Conservation (phyloP, 2,888 invertebrate species). For the Rhagophthalmus giganteus region DNA sequence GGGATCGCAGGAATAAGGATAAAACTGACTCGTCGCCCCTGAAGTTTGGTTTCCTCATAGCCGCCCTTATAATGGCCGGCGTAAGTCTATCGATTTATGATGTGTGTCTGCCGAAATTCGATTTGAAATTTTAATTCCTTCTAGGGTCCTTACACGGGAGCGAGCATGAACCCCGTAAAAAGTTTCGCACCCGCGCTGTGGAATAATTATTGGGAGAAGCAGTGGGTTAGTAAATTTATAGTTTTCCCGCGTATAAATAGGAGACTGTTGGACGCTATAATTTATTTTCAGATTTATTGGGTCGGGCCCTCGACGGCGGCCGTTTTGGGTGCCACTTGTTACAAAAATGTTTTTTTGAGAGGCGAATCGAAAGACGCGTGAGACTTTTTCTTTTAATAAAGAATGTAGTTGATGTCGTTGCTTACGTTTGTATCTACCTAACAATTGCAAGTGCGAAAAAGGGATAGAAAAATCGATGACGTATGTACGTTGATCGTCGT, state of each 20-base stretch:
- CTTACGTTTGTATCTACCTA: too few relatives aligned
- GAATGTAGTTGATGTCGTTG: too few relatives aligned
- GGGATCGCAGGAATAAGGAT: slow-evolving; percentile 68
- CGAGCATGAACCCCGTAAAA: slow-evolving; percentile 72
- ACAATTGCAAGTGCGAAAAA: too few relatives aligned
- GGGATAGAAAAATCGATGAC: too few relatives aligned
- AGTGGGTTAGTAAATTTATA: slow-evolving; percentile 61
- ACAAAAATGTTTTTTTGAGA: slow-evolving; percentile 40
- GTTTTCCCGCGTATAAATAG: slow-evolving; percentile 1
- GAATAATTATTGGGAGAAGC: slow-evolving; percentile 65
- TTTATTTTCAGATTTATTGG: slow-evolving; percentile 49
- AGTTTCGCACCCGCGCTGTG: slow-evolving; percentile 72
- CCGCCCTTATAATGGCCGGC: slow-evolving; percentile 65
- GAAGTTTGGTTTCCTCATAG: slow-evolving; percentile 69
- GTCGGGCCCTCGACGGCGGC: slow-evolving; percentile 46
- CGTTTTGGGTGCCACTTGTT: slow-evolving; percentile 40
- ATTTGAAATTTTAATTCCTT: slow-evolving; percentile 8
- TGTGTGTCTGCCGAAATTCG: slow-evolving; percentile 1
- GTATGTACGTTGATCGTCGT: too few relatives aligned
- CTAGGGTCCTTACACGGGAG: slow-evolving; percentile 63
- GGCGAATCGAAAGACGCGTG: too few relatives aligned
- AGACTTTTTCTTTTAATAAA: too few relatives aligned
- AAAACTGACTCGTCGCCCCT: slow-evolving; percentile 67
- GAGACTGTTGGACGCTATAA: background rate
- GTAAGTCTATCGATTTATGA: slow-evolving; percentile 56